A percentile compares a stretch with the other conserved stretches of the same genome.
Evolutionary conservation across 1,140 invertebrate species (phyloP).

Genomic region (Drosophila ironensis): DNA sequence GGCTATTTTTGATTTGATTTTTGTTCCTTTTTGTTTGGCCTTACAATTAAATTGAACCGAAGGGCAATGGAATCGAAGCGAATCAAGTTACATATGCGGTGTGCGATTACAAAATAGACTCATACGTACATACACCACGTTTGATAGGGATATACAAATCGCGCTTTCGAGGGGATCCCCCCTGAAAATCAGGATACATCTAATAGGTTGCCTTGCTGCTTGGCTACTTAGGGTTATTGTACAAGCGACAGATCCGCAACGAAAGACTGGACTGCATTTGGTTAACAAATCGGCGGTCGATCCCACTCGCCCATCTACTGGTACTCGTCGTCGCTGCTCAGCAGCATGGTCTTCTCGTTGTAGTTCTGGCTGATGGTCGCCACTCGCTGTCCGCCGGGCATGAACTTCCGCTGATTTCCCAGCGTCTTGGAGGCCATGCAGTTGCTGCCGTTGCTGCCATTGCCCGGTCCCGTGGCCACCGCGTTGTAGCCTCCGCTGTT

Average conservation of each 20-base stretch:
- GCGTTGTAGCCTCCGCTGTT: constrained; percentile 70
- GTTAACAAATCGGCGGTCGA: constrained; percentile 23
- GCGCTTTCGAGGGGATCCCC: background rate
- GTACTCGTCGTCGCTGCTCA: constrained; percentile 98
- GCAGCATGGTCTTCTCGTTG: constrained; percentile 97
- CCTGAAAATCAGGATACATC: constrained; percentile 37
- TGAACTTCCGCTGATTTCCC: constrained; percentile 81
- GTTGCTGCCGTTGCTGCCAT: constrained; percentile 32
- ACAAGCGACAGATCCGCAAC: constrained; percentile 50
- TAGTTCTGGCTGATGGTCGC: constrained; percentile 92
- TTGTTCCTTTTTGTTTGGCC: constrained; percentile 53
- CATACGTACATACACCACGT: constrained; percentile 13
- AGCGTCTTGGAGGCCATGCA: constrained; percentile 81
- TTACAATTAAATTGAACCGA: constrained; percentile 39
- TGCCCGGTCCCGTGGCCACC: constrained; percentile 65
- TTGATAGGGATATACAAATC: background rate
- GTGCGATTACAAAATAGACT: constrained; percentile 49
- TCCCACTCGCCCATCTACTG: constrained; percentile 84
- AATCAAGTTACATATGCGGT: constrained; percentile 43
- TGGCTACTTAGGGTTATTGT: constrained; percentile 74
- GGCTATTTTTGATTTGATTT: constrained; percentile 60
- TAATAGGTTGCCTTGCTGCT: constrained; percentile 35
- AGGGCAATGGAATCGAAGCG: constrained; percentile 24
- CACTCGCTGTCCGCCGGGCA: constrained; percentile 86
- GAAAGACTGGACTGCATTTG: constrained; percentile 23